phyloP scores from a whole-genome alignment of 2,888 invertebrate genomes.

The Rhagium mordax region DNA sequence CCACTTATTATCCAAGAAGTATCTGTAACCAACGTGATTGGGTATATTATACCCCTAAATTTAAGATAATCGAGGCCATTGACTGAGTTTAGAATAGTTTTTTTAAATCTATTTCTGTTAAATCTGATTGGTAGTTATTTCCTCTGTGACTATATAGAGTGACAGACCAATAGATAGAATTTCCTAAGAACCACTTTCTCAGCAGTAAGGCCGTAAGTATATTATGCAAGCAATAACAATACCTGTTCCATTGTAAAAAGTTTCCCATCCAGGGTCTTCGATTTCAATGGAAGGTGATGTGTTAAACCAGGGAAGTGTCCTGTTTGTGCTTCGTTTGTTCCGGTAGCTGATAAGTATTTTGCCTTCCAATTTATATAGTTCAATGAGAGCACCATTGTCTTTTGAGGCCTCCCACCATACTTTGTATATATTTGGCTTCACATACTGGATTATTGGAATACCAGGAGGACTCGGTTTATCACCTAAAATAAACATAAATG shows the following conservation, averaged over 20 bases:
- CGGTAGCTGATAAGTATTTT: conserved; percentile 64
- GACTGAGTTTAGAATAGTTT: too few relatives aligned
- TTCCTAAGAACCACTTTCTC: too few relatives aligned
- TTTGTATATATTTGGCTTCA: conserved; percentile 82
- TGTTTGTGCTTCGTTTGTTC: conserved; percentile 64
- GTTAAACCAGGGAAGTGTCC: conserved; percentile 65
- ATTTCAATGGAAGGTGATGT: conserved; percentile 72
- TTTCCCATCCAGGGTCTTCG: conserved; percentile 75
- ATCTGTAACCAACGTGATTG: conserved; percentile 73
- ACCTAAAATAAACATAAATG: conserved; percentile 70
- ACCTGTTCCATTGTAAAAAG: conserved; percentile 86
- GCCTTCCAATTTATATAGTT: conserved; percentile 84
- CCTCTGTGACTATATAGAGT: too few relatives aligned
- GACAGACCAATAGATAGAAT: too few relatives aligned
- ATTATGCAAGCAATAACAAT: conserved; percentile 30
- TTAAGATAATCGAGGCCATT: too few relatives aligned
- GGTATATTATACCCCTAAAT: too few relatives aligned
- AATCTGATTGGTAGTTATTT: too few relatives aligned
- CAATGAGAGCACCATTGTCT: conserved; percentile 83
- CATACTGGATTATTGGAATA: conserved; percentile 80
- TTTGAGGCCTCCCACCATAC: conserved; percentile 87
- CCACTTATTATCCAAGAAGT: conserved; percentile 86
- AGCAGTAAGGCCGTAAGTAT: too few relatives aligned
- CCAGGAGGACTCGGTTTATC: conserved; percentile 88
- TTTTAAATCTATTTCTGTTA: too few relatives aligned